Evolutionary conservation across 1,140 invertebrate genomes (phyloP).

Genomic region (Anagrus nilaparvatae): DNA sequence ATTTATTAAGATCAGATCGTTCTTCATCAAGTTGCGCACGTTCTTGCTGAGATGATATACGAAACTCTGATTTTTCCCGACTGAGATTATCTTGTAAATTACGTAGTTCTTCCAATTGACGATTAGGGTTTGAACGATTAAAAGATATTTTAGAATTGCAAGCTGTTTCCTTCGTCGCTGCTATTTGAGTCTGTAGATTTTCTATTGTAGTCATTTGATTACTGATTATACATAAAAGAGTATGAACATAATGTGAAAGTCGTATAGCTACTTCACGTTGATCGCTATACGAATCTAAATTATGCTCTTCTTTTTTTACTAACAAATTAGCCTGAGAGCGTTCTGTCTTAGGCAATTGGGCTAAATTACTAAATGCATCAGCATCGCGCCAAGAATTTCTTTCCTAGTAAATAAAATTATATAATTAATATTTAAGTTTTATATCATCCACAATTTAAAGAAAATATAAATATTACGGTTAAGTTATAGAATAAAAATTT

Average conservation of each 20-base stretch:
- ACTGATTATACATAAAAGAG: slow-evolving; percentile 69
- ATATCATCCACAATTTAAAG: too few relatives aligned
- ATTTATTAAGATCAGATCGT: slow-evolving; percentile 44
- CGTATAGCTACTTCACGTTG: slow-evolving; percentile 62
- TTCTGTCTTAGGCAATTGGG: slow-evolving; percentile 19
- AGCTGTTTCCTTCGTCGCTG: slow-evolving; percentile 22
- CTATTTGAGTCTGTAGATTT: slow-evolving; percentile 56
- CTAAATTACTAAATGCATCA: slow-evolving; percentile 20
- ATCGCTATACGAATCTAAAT: slow-evolving; percentile 37
- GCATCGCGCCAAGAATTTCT: slow-evolving; percentile 43
- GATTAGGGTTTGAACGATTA: slow-evolving; percentile 43
- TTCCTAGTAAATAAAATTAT: slow-evolving; percentile 31
- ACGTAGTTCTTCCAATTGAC: slow-evolving; percentile 61
- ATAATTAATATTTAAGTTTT: slow-evolving; percentile 12
- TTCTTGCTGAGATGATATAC: slow-evolving; percentile 50
- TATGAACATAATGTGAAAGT: slow-evolving; percentile 73
- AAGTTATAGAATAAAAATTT: neutral
- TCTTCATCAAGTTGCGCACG: slow-evolving; percentile 57
- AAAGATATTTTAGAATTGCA: slow-evolving; percentile 37
- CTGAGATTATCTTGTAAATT: slow-evolving; percentile 68
- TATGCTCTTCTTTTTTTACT: slow-evolving; percentile 23
- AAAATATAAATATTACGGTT: neutral
- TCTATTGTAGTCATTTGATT: slow-evolving; percentile 80
- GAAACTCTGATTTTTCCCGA: slow-evolving; percentile 70
- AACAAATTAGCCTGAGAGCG: slow-evolving; percentile 2